These are phyloP conservation scores for Nephrotoma guestfalica DNA, from an alignment of 2,888 invertebrate genomes.

Conservation along the genomic window DNA sequence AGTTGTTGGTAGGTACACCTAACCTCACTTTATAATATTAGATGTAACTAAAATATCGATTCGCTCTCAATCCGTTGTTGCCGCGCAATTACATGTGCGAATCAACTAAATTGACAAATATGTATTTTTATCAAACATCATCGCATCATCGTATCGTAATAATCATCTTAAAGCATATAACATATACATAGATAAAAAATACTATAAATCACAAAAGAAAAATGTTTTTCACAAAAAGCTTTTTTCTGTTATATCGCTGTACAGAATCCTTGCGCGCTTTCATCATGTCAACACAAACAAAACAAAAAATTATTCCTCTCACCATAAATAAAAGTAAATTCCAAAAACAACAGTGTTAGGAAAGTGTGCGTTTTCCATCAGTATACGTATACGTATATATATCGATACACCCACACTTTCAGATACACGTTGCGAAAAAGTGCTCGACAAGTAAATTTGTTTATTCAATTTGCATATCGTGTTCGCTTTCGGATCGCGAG, in stretches of 20 bases:
- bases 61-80: background rate
- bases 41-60: background rate
- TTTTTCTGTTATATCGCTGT: background rate
- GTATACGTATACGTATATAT: background rate
- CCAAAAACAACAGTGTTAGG: background rate
- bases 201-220: background rate
- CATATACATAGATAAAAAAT: background rate
- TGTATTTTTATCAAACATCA: background rate
- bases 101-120: background rate
- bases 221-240: background rate
- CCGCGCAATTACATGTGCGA: background rate
- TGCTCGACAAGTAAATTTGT: background rate
- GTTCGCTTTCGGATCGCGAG: background rate
- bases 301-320: background rate
- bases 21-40: background rate
- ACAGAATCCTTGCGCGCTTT: background rate
- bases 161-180: background rate
- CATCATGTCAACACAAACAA: background rate
- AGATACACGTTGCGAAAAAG: background rate
- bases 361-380: background rate
- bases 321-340: background rate
- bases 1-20: slow-evolving; percentile 12
- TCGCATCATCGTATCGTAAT: background rate
- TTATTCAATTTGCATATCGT: background rate
- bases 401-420: background rate